Percentiles rank a stretch among this genome's conserved stretches.
phyloP scores from a whole-genome alignment of 2,797 vertebrate genomes.

The Triplophysa bombifrons region DNA sequence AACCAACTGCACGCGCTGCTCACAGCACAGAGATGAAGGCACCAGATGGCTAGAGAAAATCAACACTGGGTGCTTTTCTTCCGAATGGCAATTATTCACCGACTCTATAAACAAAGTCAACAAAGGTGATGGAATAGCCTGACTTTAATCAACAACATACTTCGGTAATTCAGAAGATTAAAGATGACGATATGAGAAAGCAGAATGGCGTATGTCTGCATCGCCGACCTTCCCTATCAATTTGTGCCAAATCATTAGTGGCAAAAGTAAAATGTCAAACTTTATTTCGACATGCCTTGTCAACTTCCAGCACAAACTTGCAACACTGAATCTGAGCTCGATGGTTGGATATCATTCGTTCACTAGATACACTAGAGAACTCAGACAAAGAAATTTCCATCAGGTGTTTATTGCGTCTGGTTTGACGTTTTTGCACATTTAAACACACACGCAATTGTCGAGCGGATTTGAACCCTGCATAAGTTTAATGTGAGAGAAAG shows the following conservation, averaged over 20 bases:
- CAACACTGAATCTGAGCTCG: constrained; percentile 61
- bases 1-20: constrained; percentile 50
- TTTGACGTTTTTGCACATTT: constrained; percentile 80
- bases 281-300: constrained; percentile 70
- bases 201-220: not conserved
- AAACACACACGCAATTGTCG: constrained; percentile 55
- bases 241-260: constrained; percentile 45
- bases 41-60: constrained; percentile 34
- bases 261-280: constrained; percentile 60
- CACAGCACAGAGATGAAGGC: constrained; percentile 34
- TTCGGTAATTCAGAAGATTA: not conserved
- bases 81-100: constrained; percentile 46
- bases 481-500: not conserved
- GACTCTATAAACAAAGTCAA: constrained; percentile 17
- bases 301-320: constrained; percentile 79
- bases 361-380: constrained; percentile 75
- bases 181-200: not conserved
- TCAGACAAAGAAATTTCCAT: constrained; percentile 78
- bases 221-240: constrained; percentile 6
- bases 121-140: constrained; percentile 19
- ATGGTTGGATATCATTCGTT: constrained; percentile 77
- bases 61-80: constrained; percentile 33
- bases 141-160: not conserved
- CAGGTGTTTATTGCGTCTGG: constrained; percentile 84
- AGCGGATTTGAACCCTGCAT: not conserved